Percentiles rank a stretch among this genome's conserved stretches.
Evolutionary conservation across 2,797 vertebrate genomes (phyloP).

Genomic region (Acipenser transmontanus): DNA sequence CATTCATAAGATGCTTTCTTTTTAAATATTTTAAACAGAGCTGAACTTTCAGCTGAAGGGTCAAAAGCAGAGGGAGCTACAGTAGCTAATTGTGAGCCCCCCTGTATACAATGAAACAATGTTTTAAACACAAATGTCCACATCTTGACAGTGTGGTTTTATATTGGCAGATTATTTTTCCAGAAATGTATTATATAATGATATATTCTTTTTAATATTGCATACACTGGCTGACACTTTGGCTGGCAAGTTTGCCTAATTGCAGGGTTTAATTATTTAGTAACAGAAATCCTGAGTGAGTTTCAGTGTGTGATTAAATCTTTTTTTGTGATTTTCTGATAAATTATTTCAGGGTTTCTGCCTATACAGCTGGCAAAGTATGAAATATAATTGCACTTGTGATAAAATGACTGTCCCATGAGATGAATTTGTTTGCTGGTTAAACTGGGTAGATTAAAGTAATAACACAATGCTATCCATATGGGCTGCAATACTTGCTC

Average conservation of each 20-base stretch:
- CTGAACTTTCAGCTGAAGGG: slow-evolving; percentile 21
- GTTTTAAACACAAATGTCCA: slow-evolving; percentile 64
- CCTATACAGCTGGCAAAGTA: slow-evolving; percentile 74
- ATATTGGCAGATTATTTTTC: slow-evolving; percentile 58
- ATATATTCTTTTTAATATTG: slow-evolving; percentile 70
- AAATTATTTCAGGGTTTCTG: slow-evolving; percentile 76
- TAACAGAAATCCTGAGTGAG: slow-evolving; percentile 61
- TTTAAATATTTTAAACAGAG: slow-evolving; percentile 14
- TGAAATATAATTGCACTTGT: slow-evolving; percentile 74
- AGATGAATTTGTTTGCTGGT: slow-evolving; percentile 76
- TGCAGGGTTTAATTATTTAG: slow-evolving; percentile 81
- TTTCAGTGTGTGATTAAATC: slow-evolving; percentile 73
- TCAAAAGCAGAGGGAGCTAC: slow-evolving; percentile 19
- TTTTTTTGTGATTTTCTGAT: slow-evolving; percentile 77
- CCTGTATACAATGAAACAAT: slow-evolving; percentile 57
- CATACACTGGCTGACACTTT: slow-evolving; percentile 56
- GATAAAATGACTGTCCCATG: slow-evolving; percentile 70
- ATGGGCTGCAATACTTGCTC: slow-evolving; percentile 33
- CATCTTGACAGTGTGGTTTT: slow-evolving; percentile 54
- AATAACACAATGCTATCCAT: slow-evolving; percentile 63
- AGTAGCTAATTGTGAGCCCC: slow-evolving; percentile 36
- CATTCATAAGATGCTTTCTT: slow-evolving; percentile 8
- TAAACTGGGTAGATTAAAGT: slow-evolving; percentile 74
- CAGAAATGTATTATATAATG: slow-evolving; percentile 68
- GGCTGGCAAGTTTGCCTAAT: slow-evolving; percentile 69